phyloP scores from a whole-genome alignment of 1,140 invertebrate species.

The Drosophila triauraria region DNA sequence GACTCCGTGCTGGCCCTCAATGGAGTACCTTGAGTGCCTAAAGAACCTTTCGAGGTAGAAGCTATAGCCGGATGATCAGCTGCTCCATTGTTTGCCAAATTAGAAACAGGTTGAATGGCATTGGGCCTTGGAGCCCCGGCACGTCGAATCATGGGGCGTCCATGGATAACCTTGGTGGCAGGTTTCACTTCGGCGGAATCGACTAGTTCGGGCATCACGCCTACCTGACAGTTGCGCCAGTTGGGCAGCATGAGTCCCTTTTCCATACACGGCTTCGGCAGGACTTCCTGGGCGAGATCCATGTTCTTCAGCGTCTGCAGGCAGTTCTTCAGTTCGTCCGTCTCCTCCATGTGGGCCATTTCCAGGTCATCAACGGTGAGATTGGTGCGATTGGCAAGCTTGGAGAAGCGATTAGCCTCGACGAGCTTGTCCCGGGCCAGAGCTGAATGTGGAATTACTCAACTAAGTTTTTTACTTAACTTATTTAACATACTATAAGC shows the following conservation, averaged over 20 bases:
- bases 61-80: neutral
- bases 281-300: neutral
- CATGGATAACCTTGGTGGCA: neutral
- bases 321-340: neutral
- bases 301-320: neutral
- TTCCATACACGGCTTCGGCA: neutral
- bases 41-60: neutral
- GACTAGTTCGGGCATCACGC: neutral
- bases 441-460: neutral
- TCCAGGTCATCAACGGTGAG: conserved; percentile 5
- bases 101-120: neutral
- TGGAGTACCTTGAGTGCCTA: neutral
- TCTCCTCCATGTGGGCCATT: conserved; percentile 4
- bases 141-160: neutral
- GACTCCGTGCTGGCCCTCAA: neutral
- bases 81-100: neutral
- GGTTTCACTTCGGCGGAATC: neutral
- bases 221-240: conserved; percentile 27
- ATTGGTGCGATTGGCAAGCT: conserved; percentile 7
- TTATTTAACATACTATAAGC: conserved; percentile 19
- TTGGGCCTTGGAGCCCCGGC: neutral
- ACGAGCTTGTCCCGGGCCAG: conserved; percentile 23
- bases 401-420: conserved; percentile 6
- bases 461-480: too few species aligned
- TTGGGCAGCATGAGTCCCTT: conserved; percentile 17